Evolutionary conservation across 2,113 vertebrate genomes (phyloP), one percentile per base, ranked within the genome.

Genomic region (Pardalotus punctatus): DNA sequence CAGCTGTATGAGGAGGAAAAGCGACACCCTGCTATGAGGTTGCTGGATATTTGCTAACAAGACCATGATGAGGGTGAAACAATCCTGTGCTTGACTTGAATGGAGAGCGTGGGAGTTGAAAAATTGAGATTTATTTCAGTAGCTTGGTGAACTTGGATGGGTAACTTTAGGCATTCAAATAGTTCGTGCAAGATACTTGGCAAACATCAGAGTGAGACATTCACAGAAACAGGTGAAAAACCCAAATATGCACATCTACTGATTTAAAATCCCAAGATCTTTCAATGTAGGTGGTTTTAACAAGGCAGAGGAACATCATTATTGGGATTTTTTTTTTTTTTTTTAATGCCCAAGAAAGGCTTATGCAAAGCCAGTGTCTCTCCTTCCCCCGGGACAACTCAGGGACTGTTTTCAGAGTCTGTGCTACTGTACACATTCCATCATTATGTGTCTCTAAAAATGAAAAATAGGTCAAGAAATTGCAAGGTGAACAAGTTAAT

Each of bases 401-500:
- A 56, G 51, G 38, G 54, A 20, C 29, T 62, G 70, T 27, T 61
- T 67, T 31, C 80, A 60, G 38, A 87, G 62, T 29, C 21, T n/a
- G 9, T 67, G 40, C 47, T 67, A 5, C 42, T 64, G 53, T 58
- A 14, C 3, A 81, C 7, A 28, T 64, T 43, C 64, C 47, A 60
- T 60, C 54, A 36, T 61, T 38, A 60, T 33, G 13, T 73, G 77
- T 64, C 38, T 87, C 74, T 81, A 93, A 88, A 92, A 93, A 88
- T 51, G 64, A 94, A 90, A 90, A 82, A 89, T 64, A 95, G 65
- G 88, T 88, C 77, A 85, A 91, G 73, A 94, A 87, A 95, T 87
- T 73, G 90, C 58, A 88, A 87, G 50, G 91, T 87, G 95, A 94
- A 94, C 11, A 42, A 93, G 89, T 91, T 89, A 94, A 93, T 61